phyloP scores from a whole-genome alignment of 2,113 vertebrate genomes.

The Hucho hucho region DNA sequence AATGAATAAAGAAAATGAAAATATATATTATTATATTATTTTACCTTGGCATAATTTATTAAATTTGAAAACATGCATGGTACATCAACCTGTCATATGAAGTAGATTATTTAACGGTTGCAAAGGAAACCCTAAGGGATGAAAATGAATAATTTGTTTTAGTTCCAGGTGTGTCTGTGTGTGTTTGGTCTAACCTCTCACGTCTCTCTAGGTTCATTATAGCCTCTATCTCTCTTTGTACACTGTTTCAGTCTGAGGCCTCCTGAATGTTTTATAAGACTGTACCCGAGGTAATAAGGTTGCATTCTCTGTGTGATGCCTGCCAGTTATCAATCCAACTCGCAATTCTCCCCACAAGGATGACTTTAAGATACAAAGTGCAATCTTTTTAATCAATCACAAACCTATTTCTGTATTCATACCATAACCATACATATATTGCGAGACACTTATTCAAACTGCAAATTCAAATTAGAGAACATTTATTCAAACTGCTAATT shows the following conservation, averaged over 20 bases:
- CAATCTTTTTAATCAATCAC: too few species aligned
- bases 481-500: too few species aligned
- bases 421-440: too few species aligned
- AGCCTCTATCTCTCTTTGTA: constrained; percentile 38
- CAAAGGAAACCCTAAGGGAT: constrained; percentile 39
- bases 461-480: too few species aligned
- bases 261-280: constrained; percentile 56
- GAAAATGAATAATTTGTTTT: constrained; percentile 47
- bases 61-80: constrained; percentile 35
- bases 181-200: constrained; percentile 40
- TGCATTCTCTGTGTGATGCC: too few species aligned
- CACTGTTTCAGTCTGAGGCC: constrained; percentile 27
- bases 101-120: constrained; percentile 51
- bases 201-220: constrained; percentile 59
- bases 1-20: constrained; percentile 29
- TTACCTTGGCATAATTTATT: constrained; percentile 36
- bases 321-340: too few species aligned
- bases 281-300: constrained; percentile 12
- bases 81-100: constrained; percentile 22
- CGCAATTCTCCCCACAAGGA: too few species aligned
- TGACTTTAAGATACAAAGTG: too few species aligned
- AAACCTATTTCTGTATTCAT: too few species aligned
- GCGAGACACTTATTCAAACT: too few species aligned
- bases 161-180: constrained; percentile 23
- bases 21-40: constrained; percentile 60